Evolutionary conservation across 2,797 vertebrate species (phyloP).

Genomic region (Acanthurus tractus): DNA sequence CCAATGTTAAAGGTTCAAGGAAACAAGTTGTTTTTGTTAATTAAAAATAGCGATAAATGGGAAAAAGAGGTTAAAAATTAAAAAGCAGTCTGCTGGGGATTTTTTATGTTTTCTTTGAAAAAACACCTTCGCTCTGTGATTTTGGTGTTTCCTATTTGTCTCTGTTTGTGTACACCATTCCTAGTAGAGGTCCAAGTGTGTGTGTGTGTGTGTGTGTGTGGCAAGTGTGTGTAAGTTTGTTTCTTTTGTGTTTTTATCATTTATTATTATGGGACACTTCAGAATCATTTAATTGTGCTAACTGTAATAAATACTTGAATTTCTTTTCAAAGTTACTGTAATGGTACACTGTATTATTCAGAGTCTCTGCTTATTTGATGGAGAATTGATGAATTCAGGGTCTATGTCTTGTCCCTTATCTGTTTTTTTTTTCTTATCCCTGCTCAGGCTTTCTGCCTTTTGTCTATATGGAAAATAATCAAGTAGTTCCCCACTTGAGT

Average conservation of each 20-base stretch:
- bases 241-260: conserved; percentile 5
- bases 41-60: conserved; percentile 32
- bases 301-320: conserved; percentile 37
- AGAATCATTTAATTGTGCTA: conserved; percentile 3
- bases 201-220: neutral
- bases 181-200: neutral
- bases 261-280: conserved; percentile 28
- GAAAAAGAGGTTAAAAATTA: neutral
- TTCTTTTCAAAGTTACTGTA: conserved; percentile 30
- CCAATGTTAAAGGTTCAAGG: conserved; percentile 21
- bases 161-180: neutral
- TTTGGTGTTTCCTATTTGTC: conserved; percentile 8
- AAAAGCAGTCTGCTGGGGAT: conserved; percentile 3
- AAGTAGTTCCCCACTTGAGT: conserved; percentile 11
- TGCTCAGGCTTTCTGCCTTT: neutral
- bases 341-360: conserved; percentile 19
- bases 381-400: neutral
- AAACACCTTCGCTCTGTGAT: neutral
- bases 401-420: conserved; percentile 9
- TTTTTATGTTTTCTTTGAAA: neutral
- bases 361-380: conserved; percentile 14
- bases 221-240: too few relatives aligned
- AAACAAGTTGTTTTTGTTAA: conserved; percentile 34
- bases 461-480: conserved; percentile 2
- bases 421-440: conserved; percentile 12